Percentiles rank a stretch among this genome's conserved stretches.
phyloP scores from a whole-genome alignment of 2,888 invertebrate species.

The Boloria euphrosyne region DNA sequence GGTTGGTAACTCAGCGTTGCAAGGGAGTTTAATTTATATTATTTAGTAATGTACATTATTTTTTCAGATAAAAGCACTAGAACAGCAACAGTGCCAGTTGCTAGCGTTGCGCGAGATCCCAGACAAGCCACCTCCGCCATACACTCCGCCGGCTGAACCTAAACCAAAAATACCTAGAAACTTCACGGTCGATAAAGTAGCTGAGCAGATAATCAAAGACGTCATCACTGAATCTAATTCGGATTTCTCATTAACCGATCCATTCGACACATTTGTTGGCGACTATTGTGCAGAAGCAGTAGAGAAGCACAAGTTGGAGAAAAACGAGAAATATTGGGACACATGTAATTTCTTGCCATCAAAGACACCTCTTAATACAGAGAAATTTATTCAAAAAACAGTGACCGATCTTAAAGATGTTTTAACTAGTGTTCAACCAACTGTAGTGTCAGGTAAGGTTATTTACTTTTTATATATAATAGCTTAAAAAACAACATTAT shows the following conservation, averaged over 20 bases:
- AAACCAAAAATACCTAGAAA: slow-evolving; percentile 51
- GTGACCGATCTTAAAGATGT: slow-evolving; percentile 58
- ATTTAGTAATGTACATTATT: background rate
- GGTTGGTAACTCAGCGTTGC: too few relatives aligned
- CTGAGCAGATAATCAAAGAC: slow-evolving; percentile 52
- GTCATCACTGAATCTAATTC: slow-evolving; percentile 40
- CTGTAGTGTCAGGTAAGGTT: slow-evolving; percentile 58
- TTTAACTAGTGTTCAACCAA: slow-evolving; percentile 55
- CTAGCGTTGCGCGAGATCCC: slow-evolving; percentile 75
- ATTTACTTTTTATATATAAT: background rate
- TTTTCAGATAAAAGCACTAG: slow-evolving; percentile 71
- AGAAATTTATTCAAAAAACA: slow-evolving; percentile 52
- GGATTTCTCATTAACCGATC: slow-evolving; percentile 44
- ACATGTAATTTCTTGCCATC: slow-evolving; percentile 64
- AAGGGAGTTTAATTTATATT: too few relatives aligned
- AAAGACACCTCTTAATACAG: slow-evolving; percentile 48
- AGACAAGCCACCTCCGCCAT: slow-evolving; percentile 76
- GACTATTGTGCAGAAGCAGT: slow-evolving; percentile 65
- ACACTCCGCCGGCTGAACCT: slow-evolving; percentile 65
- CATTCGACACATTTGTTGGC: slow-evolving; percentile 60
- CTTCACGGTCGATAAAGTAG: slow-evolving; percentile 53
- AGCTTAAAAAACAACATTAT: too few relatives aligned
- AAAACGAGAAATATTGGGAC: slow-evolving; percentile 68
- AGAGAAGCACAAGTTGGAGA: slow-evolving; percentile 50
- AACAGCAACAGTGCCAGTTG: slow-evolving; percentile 69